Evolutionary conservation across 1,140 invertebrate genomes (phyloP).

Genomic region (Saxidomus purpurata): DNA sequence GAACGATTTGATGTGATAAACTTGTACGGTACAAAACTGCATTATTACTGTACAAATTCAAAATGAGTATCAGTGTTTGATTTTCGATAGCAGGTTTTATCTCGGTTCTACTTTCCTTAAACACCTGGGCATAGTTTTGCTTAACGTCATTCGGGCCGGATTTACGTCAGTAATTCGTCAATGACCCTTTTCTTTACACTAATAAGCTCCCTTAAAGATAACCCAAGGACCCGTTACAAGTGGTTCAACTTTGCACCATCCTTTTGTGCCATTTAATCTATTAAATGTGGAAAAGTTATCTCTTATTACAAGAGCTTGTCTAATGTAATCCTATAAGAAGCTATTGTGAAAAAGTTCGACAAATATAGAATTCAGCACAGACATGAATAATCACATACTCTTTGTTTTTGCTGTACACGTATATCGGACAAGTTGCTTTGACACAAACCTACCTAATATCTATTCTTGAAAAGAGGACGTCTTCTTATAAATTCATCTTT

Average conservation of each 20-base stretch:
- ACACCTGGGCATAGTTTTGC: background rate
- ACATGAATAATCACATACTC: too few relatives aligned
- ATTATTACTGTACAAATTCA: background rate
- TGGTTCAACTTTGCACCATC: slow-evolving; percentile 1
- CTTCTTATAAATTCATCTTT: too few relatives aligned
- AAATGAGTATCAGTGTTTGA: background rate
- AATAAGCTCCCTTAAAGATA: slow-evolving; percentile 7
- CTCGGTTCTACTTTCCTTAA: background rate
- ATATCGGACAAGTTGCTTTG: too few relatives aligned
- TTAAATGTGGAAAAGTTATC: slow-evolving; percentile 20
- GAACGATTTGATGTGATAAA: background rate
- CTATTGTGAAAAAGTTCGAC: too few relatives aligned
- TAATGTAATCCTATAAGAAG: too few relatives aligned
- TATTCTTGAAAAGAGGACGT: too few relatives aligned
- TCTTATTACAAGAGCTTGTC: background rate
- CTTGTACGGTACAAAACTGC: background rate
- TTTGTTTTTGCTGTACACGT: too few relatives aligned
- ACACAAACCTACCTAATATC: too few relatives aligned
- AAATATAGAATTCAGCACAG: too few relatives aligned
- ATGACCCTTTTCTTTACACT: background rate
- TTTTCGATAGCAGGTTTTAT: background rate
- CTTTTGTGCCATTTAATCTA: background rate
- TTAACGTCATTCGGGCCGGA: background rate
- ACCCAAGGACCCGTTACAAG: background rate
- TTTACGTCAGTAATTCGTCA: slow-evolving; percentile 11